phyloP scores from a whole-genome alignment of 2,797 vertebrate species.

The Anguilla pacifica region DNA sequence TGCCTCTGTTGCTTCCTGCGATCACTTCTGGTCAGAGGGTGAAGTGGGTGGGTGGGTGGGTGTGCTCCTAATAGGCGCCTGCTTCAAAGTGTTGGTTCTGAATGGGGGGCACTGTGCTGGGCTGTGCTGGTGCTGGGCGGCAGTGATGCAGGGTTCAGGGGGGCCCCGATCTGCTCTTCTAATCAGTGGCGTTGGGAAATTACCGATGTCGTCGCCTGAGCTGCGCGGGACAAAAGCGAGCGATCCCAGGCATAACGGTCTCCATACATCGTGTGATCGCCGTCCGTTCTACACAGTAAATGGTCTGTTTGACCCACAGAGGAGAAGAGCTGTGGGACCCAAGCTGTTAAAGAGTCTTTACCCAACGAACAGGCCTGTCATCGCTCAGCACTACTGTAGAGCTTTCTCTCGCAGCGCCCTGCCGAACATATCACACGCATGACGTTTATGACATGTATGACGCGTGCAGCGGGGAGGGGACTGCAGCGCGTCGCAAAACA shows the following conservation, averaged over 20 bases:
- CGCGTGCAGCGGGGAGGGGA: background rate
- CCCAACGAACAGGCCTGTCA: background rate
- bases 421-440: background rate
- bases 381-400: background rate
- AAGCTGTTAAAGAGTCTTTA: background rate
- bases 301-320: conserved; percentile 29
- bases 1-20: background rate
- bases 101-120: background rate
- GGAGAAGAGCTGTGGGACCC: background rate
- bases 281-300: conserved; percentile 27
- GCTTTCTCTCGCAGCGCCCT: background rate
- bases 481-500: background rate
- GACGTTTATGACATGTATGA: background rate
- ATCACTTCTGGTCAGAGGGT: background rate
- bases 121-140: background rate
- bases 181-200: conserved; percentile 30
- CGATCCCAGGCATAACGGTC: conserved; percentile 25
- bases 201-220: conserved; percentile 36
- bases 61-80: background rate
- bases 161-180: conserved; percentile 21
- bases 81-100: background rate
- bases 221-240: conserved; percentile 39
- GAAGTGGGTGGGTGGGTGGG: background rate
- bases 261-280: conserved; percentile 30
- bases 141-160: background rate